Base-by-base conservation (phyloP, 2,888 invertebrate genomes). In the Dolichopus griseipennis region DNA sequence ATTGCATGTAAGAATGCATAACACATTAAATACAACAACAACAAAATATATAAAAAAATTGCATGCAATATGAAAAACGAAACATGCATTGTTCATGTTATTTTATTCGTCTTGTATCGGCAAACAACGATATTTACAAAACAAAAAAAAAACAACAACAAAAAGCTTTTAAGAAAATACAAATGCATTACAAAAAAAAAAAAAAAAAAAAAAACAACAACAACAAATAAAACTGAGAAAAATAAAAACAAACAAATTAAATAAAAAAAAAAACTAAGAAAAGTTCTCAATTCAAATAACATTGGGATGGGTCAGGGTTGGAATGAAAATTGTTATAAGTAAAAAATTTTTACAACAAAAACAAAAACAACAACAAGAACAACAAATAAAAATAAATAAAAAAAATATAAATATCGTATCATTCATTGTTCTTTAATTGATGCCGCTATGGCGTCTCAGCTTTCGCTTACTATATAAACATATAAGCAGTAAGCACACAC, bases 301-400 rank as follows among this genome's bases (percentile, higher is more conserved):
- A 52, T 52, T 52, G 52, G 52, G 52, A 52, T 52, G 52, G 52
- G 52, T 52, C 52, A 52, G 52, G 52, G 52, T 52, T 52, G 52
- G 18, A 4, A 52, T 12, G 18, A 52, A 12, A 6, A 15, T 18
- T 52, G 37, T 37, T 37, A 5, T 37, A 37, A 37, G 10, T 10
- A 37, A 37, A 37, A 37, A 34, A n/a, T n/a, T n/a, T 27, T 27
- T 10, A 37, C 37, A 37, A 37, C 37, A 37, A 34, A 5, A 37
- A 37, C 12, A 37, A 37, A 37, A 37, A 37, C 3, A 37, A 12
- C 4, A 37, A 37, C 4, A 37, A 27, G 27, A 27, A 27, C 2
- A 27, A n/a, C 2, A 27, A 27, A 27, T 27, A 37, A 2, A 34
- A 37, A 7, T 9, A 37, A 37, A 37, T 27, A 2, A 27, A 27